Evolutionary conservation across 2,888 invertebrate genomes (phyloP), one percentile per base, ranked within the genome.

Genomic region (Oscheius sp.): DNA sequence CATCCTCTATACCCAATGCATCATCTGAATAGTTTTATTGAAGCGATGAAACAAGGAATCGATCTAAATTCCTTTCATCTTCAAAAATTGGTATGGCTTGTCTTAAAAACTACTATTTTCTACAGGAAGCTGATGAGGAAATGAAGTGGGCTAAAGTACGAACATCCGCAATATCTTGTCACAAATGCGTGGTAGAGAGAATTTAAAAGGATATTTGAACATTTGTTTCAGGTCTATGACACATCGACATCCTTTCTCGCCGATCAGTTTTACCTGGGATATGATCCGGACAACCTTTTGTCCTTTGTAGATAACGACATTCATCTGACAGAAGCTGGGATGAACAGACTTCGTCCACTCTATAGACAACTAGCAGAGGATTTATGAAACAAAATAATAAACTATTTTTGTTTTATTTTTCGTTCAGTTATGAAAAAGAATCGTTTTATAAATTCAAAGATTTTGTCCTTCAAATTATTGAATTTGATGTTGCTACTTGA

Each of bases 261-360:
- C 8, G 52, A 29, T 8, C n/a, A 27, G 12, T 20, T 12, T n/a
- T 52, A 52, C 10, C 52, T 52, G 4, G 12, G 27, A 10, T 52
- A 27, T n/a, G 52, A 52, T n/a, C 23, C 20, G 12, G 27, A 27
- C 2, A 52, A 25, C 6, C 31, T 27, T 1, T 8, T 52, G n/a
- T 52, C 52, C 6, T 52, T 52, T 52, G 27, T 52, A 3, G 52
- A 52, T 29, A 52, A 52, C 27, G 27, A 52, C 52, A 52, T 25
- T 27, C 27, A 25, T 4, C 17, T 52, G 23, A 52, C 52, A 10
- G 23, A 8, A 2, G 52, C 52, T 5, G 52, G 52, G 10, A 23
- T 52, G 27, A 29, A 52, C 12, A 23, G 10, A 52, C 27, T 52
- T 10, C 4, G 52, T 27, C 52, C 52, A 2, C 27, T 52, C 2